A percentile compares a stretch with the other conserved stretches of the same genome.
These are phyloP conservation scores for Nebria brevicollis DNA, from an alignment of 2,888 invertebrate species.

Conservation along the genomic window DNA sequence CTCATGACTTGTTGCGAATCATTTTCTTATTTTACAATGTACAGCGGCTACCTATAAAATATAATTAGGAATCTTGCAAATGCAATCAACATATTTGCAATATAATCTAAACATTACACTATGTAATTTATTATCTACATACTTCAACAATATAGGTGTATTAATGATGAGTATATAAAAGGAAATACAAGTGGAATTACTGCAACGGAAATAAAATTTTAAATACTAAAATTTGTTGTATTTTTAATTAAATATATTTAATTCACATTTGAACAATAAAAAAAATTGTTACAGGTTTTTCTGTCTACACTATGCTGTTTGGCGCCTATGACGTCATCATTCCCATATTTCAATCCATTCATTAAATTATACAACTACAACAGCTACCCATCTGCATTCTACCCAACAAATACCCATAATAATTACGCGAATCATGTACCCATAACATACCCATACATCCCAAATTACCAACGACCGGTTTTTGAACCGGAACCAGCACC, in stretches of 20 bases:
- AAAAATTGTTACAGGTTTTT: conserved; percentile 19
- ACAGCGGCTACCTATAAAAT: background rate
- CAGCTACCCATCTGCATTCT: conserved; percentile 23
- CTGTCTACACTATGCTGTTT: conserved; percentile 15
- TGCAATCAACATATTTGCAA: background rate
- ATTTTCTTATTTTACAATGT: background rate
- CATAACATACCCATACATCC: conserved; percentile 29
- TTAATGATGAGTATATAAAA: too few relatives aligned
- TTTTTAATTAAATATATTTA: background rate
- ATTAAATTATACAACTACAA: conserved; percentile 25
- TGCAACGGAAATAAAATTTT: too few relatives aligned
- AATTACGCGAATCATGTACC: conserved; percentile 34
- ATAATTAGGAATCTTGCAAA: background rate
- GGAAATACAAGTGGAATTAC: too few relatives aligned
- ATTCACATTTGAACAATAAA: background rate
- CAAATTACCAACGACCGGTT: conserved; percentile 23
- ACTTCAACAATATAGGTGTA: too few relatives aligned
- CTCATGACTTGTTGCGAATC: background rate
- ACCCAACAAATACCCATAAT: conserved; percentile 18
- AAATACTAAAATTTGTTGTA: too few relatives aligned
- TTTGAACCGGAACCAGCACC: conserved; percentile 38
- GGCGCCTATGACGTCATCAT: conserved; percentile 5
- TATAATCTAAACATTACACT: background rate
- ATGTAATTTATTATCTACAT: background rate
- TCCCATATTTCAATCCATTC: conserved; percentile 33